Evolutionary conservation across 2,888 invertebrate species (phyloP), one percentile per base, ranked within the genome.

Genomic region (Leptogaster cylindrica): DNA sequence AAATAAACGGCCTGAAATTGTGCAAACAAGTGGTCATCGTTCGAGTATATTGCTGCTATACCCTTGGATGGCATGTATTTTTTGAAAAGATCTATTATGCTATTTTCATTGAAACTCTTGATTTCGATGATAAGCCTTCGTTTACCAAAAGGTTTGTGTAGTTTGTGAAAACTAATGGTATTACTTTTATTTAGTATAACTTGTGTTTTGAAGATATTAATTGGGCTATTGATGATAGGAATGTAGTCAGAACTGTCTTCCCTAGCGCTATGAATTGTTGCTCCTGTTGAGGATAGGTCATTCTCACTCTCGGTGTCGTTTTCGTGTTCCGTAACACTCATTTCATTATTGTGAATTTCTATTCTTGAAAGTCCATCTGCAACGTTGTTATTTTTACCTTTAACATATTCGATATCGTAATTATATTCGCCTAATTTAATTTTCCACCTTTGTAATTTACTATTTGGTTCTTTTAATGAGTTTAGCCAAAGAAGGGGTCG

Each of bases 141-240:
- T 50, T 67, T 69, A 18, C 23, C 28, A 16, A 66, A 58, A 8
- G 28, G 31, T 23, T 20, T 31, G 7, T 39, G 58, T 25, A 41
- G 1, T 25, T 61, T 63, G 25, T 66, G 66, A 33, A 46, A 52
- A n/a, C 27, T 41, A 6, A 55, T 1, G 2, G 20, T 48, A 3
- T 58, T 7, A n/a, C 46, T 63, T 8, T 14, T 66, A 41, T 66
- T 66, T n/a, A 68, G 12, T 18, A 61, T 66, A 20, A 68, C 50
- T 63, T 68, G 65, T 3, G 63, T 66, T 66, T 68, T 68, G 12
- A 28, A 68, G 3, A 61, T 2, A 12, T 65, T 65, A 2, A 65
- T n/a, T n/a, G 66, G 61, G 6, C 31, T 18, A 14, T 66, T 20
- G 14, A 27, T 33, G n/a, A n/a, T n/a, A n/a, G 46, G 46, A 20